Evolutionary conservation across 2,797 vertebrate genomes (phyloP).

Genomic region (Xiphophorus birchmanni): DNA sequence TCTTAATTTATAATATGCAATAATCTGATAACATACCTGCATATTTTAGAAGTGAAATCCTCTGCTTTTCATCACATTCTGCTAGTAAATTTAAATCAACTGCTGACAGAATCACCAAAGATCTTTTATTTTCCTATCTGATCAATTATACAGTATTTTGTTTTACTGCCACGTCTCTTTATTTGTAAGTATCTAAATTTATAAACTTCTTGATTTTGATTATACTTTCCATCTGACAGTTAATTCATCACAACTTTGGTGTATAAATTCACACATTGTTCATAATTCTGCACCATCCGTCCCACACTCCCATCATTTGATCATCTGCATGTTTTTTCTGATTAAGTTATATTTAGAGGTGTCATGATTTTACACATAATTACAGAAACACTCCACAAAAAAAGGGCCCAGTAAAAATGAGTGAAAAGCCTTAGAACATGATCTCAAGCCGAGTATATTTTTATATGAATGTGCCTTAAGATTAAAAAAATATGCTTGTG

Average conservation of each 20-base stretch:
- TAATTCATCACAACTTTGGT: not conserved
- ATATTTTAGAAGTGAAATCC: not conserved
- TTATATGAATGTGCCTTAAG: not conserved
- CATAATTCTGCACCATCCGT: not conserved
- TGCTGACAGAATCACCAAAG: not conserved
- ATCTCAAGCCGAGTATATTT: not conserved
- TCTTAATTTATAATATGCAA: no score
- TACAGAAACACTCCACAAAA: not conserved
- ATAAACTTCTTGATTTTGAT: not conserved
- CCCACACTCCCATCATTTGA: not conserved
- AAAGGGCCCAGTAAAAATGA: not conserved
- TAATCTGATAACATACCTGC: not conserved
- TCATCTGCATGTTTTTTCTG: not conserved
- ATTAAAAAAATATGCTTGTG: not conserved
- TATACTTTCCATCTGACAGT: not conserved
- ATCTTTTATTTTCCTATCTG: not conserved
- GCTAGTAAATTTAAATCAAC: not conserved
- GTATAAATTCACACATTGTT: not conserved
- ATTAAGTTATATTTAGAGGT: not conserved
- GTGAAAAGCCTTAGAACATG: not conserved
- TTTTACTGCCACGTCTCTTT: not conserved
- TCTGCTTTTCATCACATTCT: not conserved
- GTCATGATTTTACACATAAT: not conserved
- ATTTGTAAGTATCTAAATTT: not conserved
- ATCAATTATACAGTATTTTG: not conserved